Conservation (phyloP, 2,888 invertebrate genomes). For the Thymelicus acteon region DNA sequence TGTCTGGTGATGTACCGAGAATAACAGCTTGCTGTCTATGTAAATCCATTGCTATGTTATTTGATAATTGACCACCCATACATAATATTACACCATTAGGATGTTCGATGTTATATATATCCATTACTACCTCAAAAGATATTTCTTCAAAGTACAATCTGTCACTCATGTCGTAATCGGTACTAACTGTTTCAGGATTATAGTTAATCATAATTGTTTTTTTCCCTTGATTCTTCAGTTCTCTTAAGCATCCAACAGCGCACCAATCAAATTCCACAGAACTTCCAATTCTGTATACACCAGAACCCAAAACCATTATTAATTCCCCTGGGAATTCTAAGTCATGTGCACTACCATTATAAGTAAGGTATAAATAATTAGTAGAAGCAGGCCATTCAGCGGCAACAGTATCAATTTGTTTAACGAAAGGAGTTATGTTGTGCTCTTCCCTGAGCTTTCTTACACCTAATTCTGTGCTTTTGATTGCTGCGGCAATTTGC, state of each 20-base stretch:
- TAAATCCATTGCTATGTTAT: slow-evolving; percentile 99
- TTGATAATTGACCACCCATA: slow-evolving; percentile 99
- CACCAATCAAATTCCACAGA: slow-evolving; percentile 99
- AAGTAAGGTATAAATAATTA: slow-evolving; percentile 99
- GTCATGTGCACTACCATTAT: slow-evolving; percentile 94
- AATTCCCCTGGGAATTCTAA: slow-evolving; percentile 91
- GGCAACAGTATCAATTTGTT: slow-evolving; percentile 99
- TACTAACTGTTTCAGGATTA: slow-evolving; percentile 99
- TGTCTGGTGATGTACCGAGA: slow-evolving; percentile 97
- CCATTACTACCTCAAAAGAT: slow-evolving; percentile 99
- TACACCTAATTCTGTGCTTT: slow-evolving; percentile 94
- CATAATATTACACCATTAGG: slow-evolving; percentile 98
- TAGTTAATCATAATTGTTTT: slow-evolving; percentile 99
- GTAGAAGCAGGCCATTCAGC: slow-evolving; percentile 99
- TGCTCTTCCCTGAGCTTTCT: slow-evolving; percentile 90
- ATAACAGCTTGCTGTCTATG: slow-evolving; percentile 96
- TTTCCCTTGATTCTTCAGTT: slow-evolving; percentile 93
- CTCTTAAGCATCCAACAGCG: slow-evolving; percentile 97
- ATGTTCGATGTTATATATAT: slow-evolving; percentile 96
- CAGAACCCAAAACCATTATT: slow-evolving; percentile 96
- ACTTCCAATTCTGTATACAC: slow-evolving; percentile 98
- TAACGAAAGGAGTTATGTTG: slow-evolving; percentile 93
- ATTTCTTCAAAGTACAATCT: slow-evolving; percentile 99
- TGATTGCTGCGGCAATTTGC: slow-evolving; percentile 94
- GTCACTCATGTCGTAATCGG: slow-evolving; percentile 99